phyloP scores from a whole-genome alignment of 2,113 vertebrate genomes.

The Oncorhynchus tshawytscha region DNA sequence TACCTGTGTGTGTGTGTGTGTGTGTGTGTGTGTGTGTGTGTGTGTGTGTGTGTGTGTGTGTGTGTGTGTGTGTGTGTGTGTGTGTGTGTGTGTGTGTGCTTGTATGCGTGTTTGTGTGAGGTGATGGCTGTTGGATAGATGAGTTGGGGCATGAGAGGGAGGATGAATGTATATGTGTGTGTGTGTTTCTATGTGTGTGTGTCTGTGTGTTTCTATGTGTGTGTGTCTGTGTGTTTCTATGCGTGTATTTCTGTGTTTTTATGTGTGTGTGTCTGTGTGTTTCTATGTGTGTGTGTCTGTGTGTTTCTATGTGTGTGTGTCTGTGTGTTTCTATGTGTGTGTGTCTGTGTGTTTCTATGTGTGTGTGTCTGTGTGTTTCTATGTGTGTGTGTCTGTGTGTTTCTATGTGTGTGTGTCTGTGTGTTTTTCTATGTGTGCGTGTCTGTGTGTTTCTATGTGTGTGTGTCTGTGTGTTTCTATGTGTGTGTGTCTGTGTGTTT shows the following conservation, averaged over 20 bases:
- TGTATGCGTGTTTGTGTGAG: background rate
- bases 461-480: background rate
- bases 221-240: background rate
- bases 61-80: slow-evolving; percentile 5
- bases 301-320: background rate
- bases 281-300: too few species aligned
- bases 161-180: background rate
- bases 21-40: background rate
- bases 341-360: background rate
- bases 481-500: background rate
- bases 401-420: background rate
- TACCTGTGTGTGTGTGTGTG: background rate
- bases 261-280: too few species aligned
- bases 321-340: background rate
- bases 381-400: too few species aligned
- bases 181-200: background rate
- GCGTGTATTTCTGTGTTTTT: background rate
- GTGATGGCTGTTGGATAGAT: background rate
- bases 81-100: background rate
- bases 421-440: background rate
- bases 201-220: background rate
- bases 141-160: background rate
- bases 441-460: background rate
- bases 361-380: background rate
- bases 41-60: background rate